A percentile compares a stretch with the other conserved stretches of the same genome.
phyloP scores from a whole-genome alignment of 2,888 invertebrate genomes.

The Oxystoma pomonae region DNA sequence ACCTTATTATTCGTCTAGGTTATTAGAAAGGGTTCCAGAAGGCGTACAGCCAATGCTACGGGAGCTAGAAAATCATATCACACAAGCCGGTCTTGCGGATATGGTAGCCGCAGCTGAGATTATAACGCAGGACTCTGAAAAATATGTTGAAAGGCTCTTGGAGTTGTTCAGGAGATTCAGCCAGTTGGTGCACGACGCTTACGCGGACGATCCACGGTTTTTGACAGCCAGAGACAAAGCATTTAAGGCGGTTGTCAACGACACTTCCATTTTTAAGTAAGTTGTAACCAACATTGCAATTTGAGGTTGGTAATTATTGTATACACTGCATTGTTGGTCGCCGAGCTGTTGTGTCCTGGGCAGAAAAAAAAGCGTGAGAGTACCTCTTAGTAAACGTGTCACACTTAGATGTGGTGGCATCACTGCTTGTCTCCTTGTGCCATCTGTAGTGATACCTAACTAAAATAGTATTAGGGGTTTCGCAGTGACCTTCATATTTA shows the following conservation, averaged over 20 bases:
- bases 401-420: too few species aligned
- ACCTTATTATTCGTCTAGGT: slow-evolving; percentile 29
- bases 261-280: slow-evolving; percentile 77
- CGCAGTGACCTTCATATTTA: too few species aligned
- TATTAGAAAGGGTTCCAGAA: slow-evolving; percentile 83
- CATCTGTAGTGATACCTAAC: too few species aligned
- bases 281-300: too few species aligned
- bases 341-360: too few species aligned
- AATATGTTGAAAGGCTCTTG: slow-evolving; percentile 89
- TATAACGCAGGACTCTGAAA: slow-evolving; percentile 96
- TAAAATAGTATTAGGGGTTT: too few species aligned
- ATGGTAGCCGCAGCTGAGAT: slow-evolving; percentile 95
- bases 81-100: slow-evolving; percentile 89
- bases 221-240: slow-evolving; percentile 97
- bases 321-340: too few species aligned
- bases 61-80: slow-evolving; percentile 91
- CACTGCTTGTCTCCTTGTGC: too few species aligned
- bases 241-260: slow-evolving; percentile 93
- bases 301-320: too few species aligned
- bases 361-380: too few species aligned
- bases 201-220: slow-evolving; percentile 95
- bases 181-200: slow-evolving; percentile 87
- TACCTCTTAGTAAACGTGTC: too few species aligned
- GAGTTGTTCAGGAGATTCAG: slow-evolving; percentile 93
- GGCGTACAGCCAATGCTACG: slow-evolving; percentile 90